Evolutionary conservation across 2,888 invertebrate species (phyloP).

Genomic region (Rotaria socialis): DNA sequence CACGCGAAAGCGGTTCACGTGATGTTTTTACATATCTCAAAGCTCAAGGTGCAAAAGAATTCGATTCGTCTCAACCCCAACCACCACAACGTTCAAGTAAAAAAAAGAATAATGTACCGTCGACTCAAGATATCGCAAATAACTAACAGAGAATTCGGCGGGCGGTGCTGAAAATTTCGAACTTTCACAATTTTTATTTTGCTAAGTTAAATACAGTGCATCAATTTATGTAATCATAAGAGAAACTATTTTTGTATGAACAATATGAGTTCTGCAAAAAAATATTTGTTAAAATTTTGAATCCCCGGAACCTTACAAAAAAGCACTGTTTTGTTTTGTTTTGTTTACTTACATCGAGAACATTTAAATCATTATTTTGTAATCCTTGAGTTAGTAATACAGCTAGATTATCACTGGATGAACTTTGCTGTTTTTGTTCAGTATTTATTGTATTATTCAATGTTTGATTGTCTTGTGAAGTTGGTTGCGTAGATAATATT

Average conservation of each 20-base stretch:
- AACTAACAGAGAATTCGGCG: too few relatives aligned
- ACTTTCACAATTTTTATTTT: too few relatives aligned
- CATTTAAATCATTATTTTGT: slow-evolving; percentile 74
- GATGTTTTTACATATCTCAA: slow-evolving; percentile 37
- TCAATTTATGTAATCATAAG: too few relatives aligned
- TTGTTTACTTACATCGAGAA: slow-evolving; percentile 62
- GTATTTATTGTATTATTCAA: background rate
- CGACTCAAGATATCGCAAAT: too few relatives aligned
- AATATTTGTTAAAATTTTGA: background rate
- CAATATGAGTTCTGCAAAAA: background rate
- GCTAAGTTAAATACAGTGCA: too few relatives aligned
- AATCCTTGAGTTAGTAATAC: slow-evolving; percentile 76
- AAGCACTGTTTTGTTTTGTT: too few relatives aligned
- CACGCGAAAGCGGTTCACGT: slow-evolving; percentile 35
- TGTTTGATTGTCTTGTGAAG: slow-evolving; percentile 17
- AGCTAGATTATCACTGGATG: slow-evolving; percentile 70
- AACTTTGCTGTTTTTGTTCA: slow-evolving; percentile 48
- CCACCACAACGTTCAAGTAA: slow-evolving; percentile 7
- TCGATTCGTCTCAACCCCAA: background rate
- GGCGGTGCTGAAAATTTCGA: background rate
- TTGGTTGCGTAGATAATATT: slow-evolving; percentile 39
- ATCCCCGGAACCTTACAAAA: too few relatives aligned
- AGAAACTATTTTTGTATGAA: too few relatives aligned
- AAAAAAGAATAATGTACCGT: background rate
- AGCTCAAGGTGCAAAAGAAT: slow-evolving; percentile 44